Conservation (phyloP, 2,113 vertebrate genomes). For the Pachypanchax playfairii region DNA sequence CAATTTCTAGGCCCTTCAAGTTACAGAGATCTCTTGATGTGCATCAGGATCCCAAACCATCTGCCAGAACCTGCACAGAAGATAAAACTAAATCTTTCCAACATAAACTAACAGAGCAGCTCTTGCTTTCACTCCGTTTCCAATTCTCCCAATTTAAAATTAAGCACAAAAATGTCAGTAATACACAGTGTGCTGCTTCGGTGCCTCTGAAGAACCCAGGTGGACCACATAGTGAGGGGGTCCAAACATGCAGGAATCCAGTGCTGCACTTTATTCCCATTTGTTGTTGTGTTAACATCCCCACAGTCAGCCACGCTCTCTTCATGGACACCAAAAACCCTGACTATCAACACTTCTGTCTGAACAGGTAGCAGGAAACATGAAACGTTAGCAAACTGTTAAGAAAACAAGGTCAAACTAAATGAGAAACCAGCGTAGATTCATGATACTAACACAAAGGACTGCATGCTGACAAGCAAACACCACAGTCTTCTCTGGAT, state of each 20-base stretch:
- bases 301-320: slow-evolving; percentile 28
- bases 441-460: slow-evolving; percentile 36
- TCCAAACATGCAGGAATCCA: slow-evolving; percentile 9
- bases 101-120: slow-evolving; percentile 2
- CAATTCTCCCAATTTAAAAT: slow-evolving; percentile 58
- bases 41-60: slow-evolving; percentile 27
- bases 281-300: slow-evolving; percentile 23
- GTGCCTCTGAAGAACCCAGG: slow-evolving; percentile 30
- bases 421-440: slow-evolving; percentile 19
- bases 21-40: slow-evolving; percentile 6
- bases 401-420: slow-evolving; percentile 34
- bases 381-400: slow-evolving; percentile 35
- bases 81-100: slow-evolving; percentile 12
- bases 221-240: background rate
- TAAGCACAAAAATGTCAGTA: slow-evolving; percentile 17
- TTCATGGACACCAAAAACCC: slow-evolving; percentile 37
- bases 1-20: slow-evolving; percentile 25
- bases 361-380: slow-evolving; percentile 24
- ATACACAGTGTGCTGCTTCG: slow-evolving; percentile 8
- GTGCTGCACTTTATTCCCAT: slow-evolving; percentile 16
- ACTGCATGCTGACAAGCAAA: slow-evolving; percentile 38
- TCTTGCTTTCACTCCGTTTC: slow-evolving; percentile 15
- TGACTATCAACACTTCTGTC: slow-evolving; percentile 51
- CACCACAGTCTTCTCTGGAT: slow-evolving; percentile 13
- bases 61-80: slow-evolving; percentile 33